These are phyloP conservation scores for Chondrosia reniformis DNA, from an alignment of 37 sponge, comb jelly and placozoan species.

Conservation along the genomic window DNA sequence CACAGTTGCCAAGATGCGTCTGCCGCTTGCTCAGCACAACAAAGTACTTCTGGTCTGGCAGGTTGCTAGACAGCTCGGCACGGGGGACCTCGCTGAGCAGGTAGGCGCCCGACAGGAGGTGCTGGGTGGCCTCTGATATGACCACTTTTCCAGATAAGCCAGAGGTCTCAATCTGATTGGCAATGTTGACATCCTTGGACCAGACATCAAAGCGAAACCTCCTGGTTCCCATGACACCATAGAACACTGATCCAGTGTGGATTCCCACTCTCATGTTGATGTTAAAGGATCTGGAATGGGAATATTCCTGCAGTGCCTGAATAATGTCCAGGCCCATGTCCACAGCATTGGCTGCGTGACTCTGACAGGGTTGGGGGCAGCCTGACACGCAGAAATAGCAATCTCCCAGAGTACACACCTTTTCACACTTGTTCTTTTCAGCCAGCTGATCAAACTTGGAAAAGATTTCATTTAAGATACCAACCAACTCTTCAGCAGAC, in stretches of 20 bases:
- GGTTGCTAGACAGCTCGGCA: not conserved
- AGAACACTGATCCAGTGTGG: constrained; percentile 93
- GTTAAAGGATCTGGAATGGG: constrained; percentile 17
- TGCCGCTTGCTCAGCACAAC: not conserved
- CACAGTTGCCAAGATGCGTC: not conserved
- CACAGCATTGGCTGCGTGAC: constrained; percentile 82
- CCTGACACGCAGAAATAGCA: constrained; percentile 97
- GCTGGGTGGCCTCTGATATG: constrained; percentile 41
- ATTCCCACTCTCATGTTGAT: constrained; percentile 87
- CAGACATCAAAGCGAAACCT: constrained; percentile 95
- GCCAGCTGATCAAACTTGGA: constrained; percentile 86
- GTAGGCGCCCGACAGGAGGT: constrained; percentile 22
- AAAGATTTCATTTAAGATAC: constrained; percentile 83
- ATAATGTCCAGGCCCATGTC: constrained; percentile 89
- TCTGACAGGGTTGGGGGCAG: constrained; percentile 65
- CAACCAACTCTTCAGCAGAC: constrained; percentile 79
- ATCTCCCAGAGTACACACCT: constrained; percentile 89
- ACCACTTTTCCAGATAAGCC: constrained; percentile 64
- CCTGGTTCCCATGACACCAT: constrained; percentile 86
- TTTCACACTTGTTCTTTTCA: constrained; percentile 67
- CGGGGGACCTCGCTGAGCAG: not conserved
- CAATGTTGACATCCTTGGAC: constrained; percentile 85
- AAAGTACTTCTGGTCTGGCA: constrained; percentile 1
- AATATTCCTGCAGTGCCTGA: constrained; percentile 56
- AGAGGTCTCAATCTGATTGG: constrained; percentile 78